These are phyloP conservation scores for Diogma glabrata DNA, from an alignment of 2,888 invertebrate species.

Conservation along the genomic window DNA sequence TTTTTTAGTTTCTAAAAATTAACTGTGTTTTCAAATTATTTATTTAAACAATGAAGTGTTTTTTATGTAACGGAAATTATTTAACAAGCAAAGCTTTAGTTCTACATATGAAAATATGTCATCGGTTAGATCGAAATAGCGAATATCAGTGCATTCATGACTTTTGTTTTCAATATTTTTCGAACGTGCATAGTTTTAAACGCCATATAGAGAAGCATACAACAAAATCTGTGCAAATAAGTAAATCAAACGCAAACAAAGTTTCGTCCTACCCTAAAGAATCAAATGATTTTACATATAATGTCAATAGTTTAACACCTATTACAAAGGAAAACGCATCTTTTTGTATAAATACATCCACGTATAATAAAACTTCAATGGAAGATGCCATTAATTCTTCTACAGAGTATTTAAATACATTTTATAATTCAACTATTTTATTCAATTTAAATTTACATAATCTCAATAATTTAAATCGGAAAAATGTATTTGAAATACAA, in stretches of 20 bases:
- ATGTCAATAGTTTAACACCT: too few species aligned
- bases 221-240: too few species aligned
- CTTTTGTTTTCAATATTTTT: constrained; percentile 1
- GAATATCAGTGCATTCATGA: background rate
- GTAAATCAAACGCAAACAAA: too few species aligned
- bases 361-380: too few species aligned
- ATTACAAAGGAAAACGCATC: too few species aligned
- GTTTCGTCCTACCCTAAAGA: too few species aligned
- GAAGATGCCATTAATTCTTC: too few species aligned
- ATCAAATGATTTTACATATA: too few species aligned
- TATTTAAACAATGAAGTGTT: background rate
- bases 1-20: too few species aligned
- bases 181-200: background rate
- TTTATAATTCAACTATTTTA: too few species aligned
- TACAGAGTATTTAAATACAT: too few species aligned
- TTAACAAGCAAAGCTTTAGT: background rate
- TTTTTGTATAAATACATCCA: too few species aligned
- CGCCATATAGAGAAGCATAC: background rate
- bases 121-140: background rate
- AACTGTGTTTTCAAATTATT: background rate
- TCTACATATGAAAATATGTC: constrained; percentile 9
- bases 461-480: constrained; percentile 5
- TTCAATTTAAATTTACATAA: constrained; percentile 5
- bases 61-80: background rate
- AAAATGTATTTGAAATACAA: constrained; percentile 7